Conservation (phyloP, 2,888 invertebrate genomes). For the Pseudococcus jackbeardsleyi region DNA sequence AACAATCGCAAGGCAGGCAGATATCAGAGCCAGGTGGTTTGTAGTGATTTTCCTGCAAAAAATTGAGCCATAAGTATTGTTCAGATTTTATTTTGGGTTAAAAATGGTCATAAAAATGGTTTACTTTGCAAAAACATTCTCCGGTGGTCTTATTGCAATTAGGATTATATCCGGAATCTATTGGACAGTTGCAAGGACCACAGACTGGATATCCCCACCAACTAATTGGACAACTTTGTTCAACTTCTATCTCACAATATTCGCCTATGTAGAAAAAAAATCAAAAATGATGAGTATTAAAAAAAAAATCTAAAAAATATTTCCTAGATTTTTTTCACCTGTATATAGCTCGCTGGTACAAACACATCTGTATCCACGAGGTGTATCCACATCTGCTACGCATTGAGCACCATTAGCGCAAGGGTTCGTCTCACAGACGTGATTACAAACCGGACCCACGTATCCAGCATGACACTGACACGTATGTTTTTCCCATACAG, state of each 20-base stretch:
- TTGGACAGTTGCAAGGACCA: constrained; percentile 92
- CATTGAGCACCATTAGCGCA: constrained; percentile 85
- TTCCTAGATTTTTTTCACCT: constrained; percentile 69
- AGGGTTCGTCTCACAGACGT: constrained; percentile 87
- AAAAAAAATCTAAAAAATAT: no score
- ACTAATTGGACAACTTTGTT: constrained; percentile 87
- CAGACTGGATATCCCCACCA: constrained; percentile 97
- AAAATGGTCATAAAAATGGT: constrained; percentile 56
- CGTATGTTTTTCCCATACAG: constrained; percentile 71
- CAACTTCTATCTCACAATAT: constrained; percentile 79
- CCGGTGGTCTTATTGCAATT: constrained; percentile 91
- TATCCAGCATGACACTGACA: constrained; percentile 76
- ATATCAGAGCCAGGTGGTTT: constrained; percentile 77
- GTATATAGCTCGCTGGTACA: constrained; percentile 83
- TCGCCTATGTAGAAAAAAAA: constrained; percentile 71
- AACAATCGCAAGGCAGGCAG: constrained; percentile 93
- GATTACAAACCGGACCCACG: constrained; percentile 82
- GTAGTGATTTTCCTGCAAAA: constrained; percentile 84
- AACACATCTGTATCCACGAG: constrained; percentile 82
- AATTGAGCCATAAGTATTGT: background rate
- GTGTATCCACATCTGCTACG: constrained; percentile 72
- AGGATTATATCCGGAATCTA: constrained; percentile 87
- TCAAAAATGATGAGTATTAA: background rate
- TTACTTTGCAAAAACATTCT: constrained; percentile 88
- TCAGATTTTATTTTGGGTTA: no score